Base-by-base conservation (phyloP, 2,113 vertebrate species). In the Solenodon paradoxus region DNA sequence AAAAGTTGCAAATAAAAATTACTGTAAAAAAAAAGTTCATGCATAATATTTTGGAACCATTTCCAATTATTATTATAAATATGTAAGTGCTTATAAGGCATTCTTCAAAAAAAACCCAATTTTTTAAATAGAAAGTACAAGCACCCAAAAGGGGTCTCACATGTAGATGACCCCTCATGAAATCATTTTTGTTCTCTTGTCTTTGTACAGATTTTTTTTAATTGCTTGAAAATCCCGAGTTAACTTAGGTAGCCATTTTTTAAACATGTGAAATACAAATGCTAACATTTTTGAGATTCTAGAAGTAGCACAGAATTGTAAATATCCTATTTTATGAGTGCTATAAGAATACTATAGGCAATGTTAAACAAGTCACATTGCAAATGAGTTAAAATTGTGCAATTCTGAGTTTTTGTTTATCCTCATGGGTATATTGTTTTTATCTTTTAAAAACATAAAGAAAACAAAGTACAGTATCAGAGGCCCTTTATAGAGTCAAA, bases 391-490 rank as follows among this genome's bases (percentile, higher is more conserved):
- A 20, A 89, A 79, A 90, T 20, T 24, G n/a, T 85, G 11, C 22
- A 80, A 49, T 93, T 86, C 72, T 20, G 45, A 55, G 61, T 13
- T 71, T 81, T 74, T 80, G n/a, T 82, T 95, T 94, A 88, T 49
- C 85, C 57, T 88, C 49, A 78, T 72, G 12, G 26, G 42, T 38
- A 40, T 83, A 57, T 69, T 95, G 42, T 32, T 94, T 91, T 94
- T 77, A 30, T 64, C 71, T 74, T 90, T 94, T 82, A 59, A 95
- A 95, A 90, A 51, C 13, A 92, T 61, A 94, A 95, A 84, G 80
- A 47, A 69, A 90, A 85, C 51, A 96, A 92, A 77, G 22, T 40
- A 72, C 26, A 55, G 45, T 74, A 82, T 83, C 74, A 78, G 30
- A 82, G 15, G 28, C 26, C 24, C 30, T 93, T 87, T 93, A 51